A percentile compares a stretch with the other conserved stretches of the same genome.
These are phyloP conservation scores for Daubentonia madagascariensis DNA, from an alignment of 2,113 vertebrate genomes.

Conservation along the genomic window DNA sequence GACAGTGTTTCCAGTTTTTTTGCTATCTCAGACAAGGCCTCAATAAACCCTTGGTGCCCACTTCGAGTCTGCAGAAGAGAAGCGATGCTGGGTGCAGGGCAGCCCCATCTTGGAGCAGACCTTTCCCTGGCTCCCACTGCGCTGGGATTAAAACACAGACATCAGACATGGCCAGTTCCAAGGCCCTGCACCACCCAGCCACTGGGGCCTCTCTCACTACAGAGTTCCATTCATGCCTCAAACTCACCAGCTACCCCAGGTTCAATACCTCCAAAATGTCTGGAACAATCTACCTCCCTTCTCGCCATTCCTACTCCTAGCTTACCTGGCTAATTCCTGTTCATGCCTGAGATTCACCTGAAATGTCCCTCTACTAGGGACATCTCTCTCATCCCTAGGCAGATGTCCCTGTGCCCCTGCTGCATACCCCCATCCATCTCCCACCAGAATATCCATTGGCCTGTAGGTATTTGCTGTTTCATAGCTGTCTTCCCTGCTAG, in stretches of 20 bases:
- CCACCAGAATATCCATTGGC: neutral
- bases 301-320: neutral
- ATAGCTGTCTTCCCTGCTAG: neutral
- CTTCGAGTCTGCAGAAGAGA: neutral
- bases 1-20: neutral
- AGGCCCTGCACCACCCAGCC: neutral
- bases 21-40: neutral
- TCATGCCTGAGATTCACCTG: neutral
- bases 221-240: neutral
- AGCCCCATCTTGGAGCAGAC: neutral
- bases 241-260: neutral
- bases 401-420: neutral
- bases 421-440: neutral
- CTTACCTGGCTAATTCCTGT: neutral
- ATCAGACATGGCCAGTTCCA: fast-evolving
- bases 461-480: neutral
- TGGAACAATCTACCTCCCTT: neutral
- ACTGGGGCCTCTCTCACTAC: neutral
- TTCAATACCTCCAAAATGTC: neutral
- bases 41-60: neutral
- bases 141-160: neutral
- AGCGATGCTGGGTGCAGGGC: neutral
- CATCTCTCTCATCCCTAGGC: neutral
- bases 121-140: neutral
- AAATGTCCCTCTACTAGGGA: neutral